Conservation (phyloP, 2,888 invertebrate species). For the Oscheius sp. region DNA sequence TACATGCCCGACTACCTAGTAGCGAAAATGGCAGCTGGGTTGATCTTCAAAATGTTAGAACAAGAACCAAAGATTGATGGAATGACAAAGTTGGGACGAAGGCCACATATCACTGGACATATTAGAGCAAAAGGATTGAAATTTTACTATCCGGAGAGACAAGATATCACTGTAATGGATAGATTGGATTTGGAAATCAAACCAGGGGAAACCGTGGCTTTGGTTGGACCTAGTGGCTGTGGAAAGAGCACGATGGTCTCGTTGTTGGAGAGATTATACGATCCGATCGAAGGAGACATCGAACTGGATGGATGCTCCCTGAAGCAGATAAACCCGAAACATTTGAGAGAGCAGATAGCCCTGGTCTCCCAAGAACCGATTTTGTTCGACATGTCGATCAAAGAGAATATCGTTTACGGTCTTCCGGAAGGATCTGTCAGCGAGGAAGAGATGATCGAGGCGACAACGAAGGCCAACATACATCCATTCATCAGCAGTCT, state of each 20-base stretch:
- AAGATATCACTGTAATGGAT: slow-evolving; percentile 54
- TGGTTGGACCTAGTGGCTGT: slow-evolving; percentile 73
- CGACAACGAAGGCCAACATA: slow-evolving; percentile 72
- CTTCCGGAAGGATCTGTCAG: slow-evolving; percentile 57
- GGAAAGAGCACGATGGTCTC: slow-evolving; percentile 72
- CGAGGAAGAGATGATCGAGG: slow-evolving; percentile 68
- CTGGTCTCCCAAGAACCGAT: slow-evolving; percentile 72
- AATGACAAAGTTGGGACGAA: slow-evolving; percentile 10
- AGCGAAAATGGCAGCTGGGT: slow-evolving; percentile 67
- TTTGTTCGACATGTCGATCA: slow-evolving; percentile 71
- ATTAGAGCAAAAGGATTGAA: slow-evolving; percentile 5
- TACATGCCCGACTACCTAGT: slow-evolving; percentile 73
- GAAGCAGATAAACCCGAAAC: slow-evolving; percentile 54
- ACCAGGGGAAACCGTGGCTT: slow-evolving; percentile 71
- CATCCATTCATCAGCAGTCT: slow-evolving; percentile 71
- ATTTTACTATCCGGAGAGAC: slow-evolving; percentile 70
- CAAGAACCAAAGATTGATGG: slow-evolving; percentile 36
- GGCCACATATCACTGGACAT: slow-evolving; percentile 11
- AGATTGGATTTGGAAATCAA: slow-evolving; percentile 53
- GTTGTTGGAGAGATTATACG: slow-evolving; percentile 83
- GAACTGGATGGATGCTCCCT: slow-evolving; percentile 70
- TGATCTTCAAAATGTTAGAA: slow-evolving; percentile 71
- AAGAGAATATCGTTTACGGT: slow-evolving; percentile 67
- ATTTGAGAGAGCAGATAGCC: slow-evolving; percentile 71
- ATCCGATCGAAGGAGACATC: slow-evolving; percentile 78